Base-by-base conservation (phyloP, 1,140 invertebrate species). In the Rhopalosiphum maidis region DNA sequence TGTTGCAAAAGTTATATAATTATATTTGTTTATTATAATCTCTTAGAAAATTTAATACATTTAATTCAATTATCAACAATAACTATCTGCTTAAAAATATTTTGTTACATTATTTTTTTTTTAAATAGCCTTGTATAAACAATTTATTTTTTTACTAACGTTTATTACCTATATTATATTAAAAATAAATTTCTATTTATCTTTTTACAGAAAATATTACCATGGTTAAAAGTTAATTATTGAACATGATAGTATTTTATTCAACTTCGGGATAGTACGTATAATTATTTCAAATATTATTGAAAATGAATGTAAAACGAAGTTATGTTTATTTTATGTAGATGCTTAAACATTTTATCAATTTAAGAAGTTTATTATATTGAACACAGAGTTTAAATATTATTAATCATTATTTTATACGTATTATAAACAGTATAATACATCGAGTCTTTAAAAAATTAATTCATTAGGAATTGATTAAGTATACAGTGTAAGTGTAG, bases 201-300 rank as follows among this genome's bases (percentile, higher is more conserved):
- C 25, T 68, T 15, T 68, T 68, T n/a, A 77, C 4, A 2, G 15
- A n/a, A 21, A 77, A 77, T n/a, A n/a, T 68, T n/a, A 30, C 1
- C n/a, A 68, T n/a, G 30, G 15, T 3, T n/a, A n/a, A 2, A n/a
- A 15, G n/a, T n/a, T 21, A 77, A n/a, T n/a, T n/a, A n/a, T n/a
- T n/a, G 18, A 77, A 77, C 1, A 0, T 77, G 3, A 77, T 77
- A 77, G 11, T 77, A 77, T n/a, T 77, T 77, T n/a, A 77, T 21
- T 35, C 0, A n/a, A n/a, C 5, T 5, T 77, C 9, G 0, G 3
- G 0, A 77, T n/a, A n/a, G 15, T 7, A 2, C 15, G 11, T n/a
- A n/a, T 15, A n/a, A 30, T 77, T 77, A 77, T 77, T 60, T 77
- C 30, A 77, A 77, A 35, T 77, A 77, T 77, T 35, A n/a, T 77